Evolutionary conservation across 2,113 vertebrate species (phyloP).

Genomic region (Rhabdomys dilectus): DNA sequence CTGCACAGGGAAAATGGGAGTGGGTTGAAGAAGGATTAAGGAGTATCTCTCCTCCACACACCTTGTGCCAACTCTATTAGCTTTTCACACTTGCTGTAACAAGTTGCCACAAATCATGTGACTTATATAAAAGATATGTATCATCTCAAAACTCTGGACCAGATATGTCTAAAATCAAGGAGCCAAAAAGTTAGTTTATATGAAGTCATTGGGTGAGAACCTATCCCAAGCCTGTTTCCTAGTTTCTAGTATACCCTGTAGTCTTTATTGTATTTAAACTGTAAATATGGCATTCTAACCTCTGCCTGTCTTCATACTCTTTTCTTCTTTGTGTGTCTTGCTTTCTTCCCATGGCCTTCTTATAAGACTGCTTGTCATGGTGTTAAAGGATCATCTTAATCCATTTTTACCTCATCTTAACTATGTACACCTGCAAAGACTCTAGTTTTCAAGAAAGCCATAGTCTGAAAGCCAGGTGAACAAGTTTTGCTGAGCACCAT

Average conservation of each 20-base stretch:
- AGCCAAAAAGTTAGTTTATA: neutral
- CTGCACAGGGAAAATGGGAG: neutral
- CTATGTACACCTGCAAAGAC: neutral
- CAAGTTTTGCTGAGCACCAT: neutral
- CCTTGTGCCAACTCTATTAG: neutral
- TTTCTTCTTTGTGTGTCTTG: neutral
- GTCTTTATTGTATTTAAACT: too few relatives aligned
- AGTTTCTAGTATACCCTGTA: neutral
- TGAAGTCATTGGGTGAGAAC: neutral
- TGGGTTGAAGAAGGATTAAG: neutral
- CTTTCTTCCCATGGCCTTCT: neutral
- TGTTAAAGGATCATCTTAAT: neutral
- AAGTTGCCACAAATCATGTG: neutral
- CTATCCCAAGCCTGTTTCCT: neutral
- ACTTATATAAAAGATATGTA: neutral
- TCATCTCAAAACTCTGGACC: neutral
- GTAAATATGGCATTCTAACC: fast-evolving
- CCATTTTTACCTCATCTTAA: neutral
- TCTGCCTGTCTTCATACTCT: fast-evolving
- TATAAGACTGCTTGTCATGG: neutral
- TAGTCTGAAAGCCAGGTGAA: neutral
- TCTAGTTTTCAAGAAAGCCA: neutral
- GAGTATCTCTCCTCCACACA: neutral
- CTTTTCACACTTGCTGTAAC: neutral
- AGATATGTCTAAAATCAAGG: neutral